A percentile compares a stretch with the other conserved stretches of the same genome.
phyloP scores from a whole-genome alignment of 2,888 invertebrate genomes.

The Cyaniris semiargus region DNA sequence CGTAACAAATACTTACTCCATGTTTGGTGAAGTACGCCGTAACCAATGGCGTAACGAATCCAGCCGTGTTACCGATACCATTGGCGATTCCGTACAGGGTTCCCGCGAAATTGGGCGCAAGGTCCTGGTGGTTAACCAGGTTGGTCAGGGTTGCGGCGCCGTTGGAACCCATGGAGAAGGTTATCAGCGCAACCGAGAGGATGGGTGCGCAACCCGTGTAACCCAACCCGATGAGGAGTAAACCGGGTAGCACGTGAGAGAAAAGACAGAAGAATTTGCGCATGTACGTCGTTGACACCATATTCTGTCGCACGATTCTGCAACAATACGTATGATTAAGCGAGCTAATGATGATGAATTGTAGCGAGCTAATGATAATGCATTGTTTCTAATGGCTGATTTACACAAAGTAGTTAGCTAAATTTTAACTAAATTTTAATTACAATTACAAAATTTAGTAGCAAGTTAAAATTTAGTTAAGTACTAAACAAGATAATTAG shows the following conservation, averaged over 20 bases:
- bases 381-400: too few relatives aligned
- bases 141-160: slow-evolving; percentile 83
- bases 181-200: slow-evolving; percentile 83
- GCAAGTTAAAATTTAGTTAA: too few relatives aligned
- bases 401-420: too few relatives aligned
- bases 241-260: slow-evolving; percentile 79
- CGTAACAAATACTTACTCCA: slow-evolving; percentile 60
- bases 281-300: slow-evolving; percentile 76
- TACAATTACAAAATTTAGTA: too few relatives aligned
- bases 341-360: too few relatives aligned
- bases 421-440: too few relatives aligned
- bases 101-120: slow-evolving; percentile 89
- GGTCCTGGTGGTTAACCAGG: slow-evolving; percentile 84
- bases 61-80: slow-evolving; percentile 85
- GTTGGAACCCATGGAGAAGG: slow-evolving; percentile 84
- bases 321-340: slow-evolving; percentile 37
- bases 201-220: slow-evolving; percentile 83
- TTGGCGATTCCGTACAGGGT: slow-evolving; percentile 89
- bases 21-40: slow-evolving; percentile 83
- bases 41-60: slow-evolving; percentile 86
- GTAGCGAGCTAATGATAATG: too few relatives aligned
- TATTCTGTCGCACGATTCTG: slow-evolving; percentile 74
- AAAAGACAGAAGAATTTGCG: slow-evolving; percentile 84
- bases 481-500: too few relatives aligned
- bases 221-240: slow-evolving; percentile 78